Conservation (phyloP, 2,888 invertebrate genomes). For the Spilosoma lubricipeda region DNA sequence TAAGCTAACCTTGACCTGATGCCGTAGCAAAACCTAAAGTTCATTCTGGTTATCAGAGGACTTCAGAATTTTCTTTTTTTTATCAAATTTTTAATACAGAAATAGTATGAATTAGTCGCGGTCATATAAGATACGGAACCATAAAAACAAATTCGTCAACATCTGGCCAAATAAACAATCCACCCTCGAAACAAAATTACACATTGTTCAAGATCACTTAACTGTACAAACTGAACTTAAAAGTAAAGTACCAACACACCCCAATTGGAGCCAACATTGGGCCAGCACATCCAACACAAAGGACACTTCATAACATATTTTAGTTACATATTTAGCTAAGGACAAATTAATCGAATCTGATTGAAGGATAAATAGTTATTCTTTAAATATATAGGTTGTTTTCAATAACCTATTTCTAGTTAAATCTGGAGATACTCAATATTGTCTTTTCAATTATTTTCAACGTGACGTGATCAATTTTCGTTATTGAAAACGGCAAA, state of each 20-base stretch:
- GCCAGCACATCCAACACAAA: not conserved
- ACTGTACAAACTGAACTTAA: conserved; percentile 42
- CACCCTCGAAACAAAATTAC: conserved; percentile 39
- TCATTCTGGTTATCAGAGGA: too few relatives aligned
- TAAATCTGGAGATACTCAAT: too few relatives aligned
- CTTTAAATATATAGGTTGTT: too few relatives aligned
- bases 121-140: not conserved
- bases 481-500: too few relatives aligned
- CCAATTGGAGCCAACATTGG: not conserved
- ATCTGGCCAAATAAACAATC: conserved; percentile 8
- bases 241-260: conserved; percentile 40
- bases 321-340: not conserved
- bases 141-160: conserved; percentile 5
- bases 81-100: not conserved
- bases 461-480: too few relatives aligned
- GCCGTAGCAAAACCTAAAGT: too few relatives aligned
- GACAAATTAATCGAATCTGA: not conserved
- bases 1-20: too few relatives aligned
- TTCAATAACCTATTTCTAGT: too few relatives aligned
- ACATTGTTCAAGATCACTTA: conserved; percentile 34
- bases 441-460: too few relatives aligned
- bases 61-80: too few relatives aligned
- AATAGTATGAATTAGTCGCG: not conserved
- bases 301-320: not conserved
- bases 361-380: not conserved